phyloP scores from a whole-genome alignment of 2,888 invertebrate species.

The Mimas tiliae region DNA sequence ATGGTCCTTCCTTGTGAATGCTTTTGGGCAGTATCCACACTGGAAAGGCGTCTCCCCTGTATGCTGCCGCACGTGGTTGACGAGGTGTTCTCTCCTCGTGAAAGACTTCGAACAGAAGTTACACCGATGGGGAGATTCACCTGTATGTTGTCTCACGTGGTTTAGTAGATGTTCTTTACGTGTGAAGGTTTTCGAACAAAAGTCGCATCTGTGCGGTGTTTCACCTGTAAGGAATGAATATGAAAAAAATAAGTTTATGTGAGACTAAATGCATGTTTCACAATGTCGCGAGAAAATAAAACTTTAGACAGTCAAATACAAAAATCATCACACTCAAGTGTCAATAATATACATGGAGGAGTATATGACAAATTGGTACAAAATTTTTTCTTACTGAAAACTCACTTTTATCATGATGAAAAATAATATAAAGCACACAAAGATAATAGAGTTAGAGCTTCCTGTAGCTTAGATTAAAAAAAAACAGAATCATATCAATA shows the following conservation, averaged over 20 bases:
- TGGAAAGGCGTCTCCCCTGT: conserved; percentile 91
- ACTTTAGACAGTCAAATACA: too few species aligned
- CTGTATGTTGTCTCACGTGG: conserved; percentile 91
- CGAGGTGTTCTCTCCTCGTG: conserved; percentile 93
- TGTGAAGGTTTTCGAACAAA: conserved; percentile 91
- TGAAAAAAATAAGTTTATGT: too few species aligned
- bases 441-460: too few species aligned
- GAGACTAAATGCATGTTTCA: too few species aligned
- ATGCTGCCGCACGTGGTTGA: conserved; percentile 93
- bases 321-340: too few species aligned
- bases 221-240: conserved; percentile 77
- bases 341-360: too few species aligned
- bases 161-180: conserved; percentile 91
- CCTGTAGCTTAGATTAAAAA: too few species aligned
- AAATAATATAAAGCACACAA: neutral
- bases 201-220: conserved; percentile 91
- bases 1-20: conserved; percentile 93
- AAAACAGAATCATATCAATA: too few species aligned
- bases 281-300: too few species aligned
- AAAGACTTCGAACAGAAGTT: conserved; percentile 94
- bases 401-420: neutral
- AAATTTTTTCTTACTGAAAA: neutral
- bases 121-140: conserved; percentile 93
- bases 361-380: too few species aligned
- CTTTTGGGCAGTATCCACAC: conserved; percentile 94